A percentile compares a stretch with the other conserved stretches of the same genome.
These are phyloP conservation scores for Riparia riparia DNA, from an alignment of 2,113 vertebrate genomes.

Conservation along the genomic window DNA sequence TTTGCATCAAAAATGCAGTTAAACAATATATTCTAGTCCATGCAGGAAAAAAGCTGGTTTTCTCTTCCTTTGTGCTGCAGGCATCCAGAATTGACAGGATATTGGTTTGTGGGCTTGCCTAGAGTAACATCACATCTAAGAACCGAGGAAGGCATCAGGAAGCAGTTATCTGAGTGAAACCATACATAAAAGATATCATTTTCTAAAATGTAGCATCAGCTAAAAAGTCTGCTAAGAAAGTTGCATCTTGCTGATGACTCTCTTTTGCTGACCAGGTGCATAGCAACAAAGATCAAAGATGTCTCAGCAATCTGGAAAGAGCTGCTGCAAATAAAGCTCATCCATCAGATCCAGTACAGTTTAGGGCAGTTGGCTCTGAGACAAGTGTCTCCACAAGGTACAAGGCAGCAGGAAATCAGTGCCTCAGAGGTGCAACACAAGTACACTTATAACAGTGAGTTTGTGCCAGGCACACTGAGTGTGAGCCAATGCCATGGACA, in stretches of 20 bases:
- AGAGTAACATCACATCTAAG: not conserved
- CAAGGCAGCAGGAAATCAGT: not conserved
- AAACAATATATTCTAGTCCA: not conserved
- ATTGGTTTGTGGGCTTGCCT: conserved; percentile 49
- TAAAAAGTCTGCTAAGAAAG: conserved; percentile 2
- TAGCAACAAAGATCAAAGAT: not conserved
- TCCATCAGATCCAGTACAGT: not conserved
- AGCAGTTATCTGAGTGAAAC: conserved; percentile 41
- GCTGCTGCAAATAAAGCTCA: not conserved
- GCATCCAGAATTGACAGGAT: conserved; percentile 52
- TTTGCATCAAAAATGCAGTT: conserved; percentile 30
- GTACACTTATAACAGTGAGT: not conserved
- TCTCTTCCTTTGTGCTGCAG: conserved; percentile 45
- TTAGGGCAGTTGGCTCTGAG: not conserved
- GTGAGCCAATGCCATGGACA: not conserved
- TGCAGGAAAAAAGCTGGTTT: not conserved
- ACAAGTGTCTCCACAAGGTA: not conserved
- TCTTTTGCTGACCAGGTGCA: not conserved
- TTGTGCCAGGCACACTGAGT: not conserved
- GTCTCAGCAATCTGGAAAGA: not conserved
- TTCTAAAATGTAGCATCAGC: conserved; percentile 16
- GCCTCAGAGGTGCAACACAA: not conserved
- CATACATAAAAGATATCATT: not conserved
- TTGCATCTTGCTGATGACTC: not conserved
- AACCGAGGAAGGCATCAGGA: not conserved